A percentile compares a stretch with the other conserved stretches of the same genome.
Evolutionary conservation across 1,140 invertebrate species (phyloP).

Genomic region (Drosophila ficusphila): DNA sequence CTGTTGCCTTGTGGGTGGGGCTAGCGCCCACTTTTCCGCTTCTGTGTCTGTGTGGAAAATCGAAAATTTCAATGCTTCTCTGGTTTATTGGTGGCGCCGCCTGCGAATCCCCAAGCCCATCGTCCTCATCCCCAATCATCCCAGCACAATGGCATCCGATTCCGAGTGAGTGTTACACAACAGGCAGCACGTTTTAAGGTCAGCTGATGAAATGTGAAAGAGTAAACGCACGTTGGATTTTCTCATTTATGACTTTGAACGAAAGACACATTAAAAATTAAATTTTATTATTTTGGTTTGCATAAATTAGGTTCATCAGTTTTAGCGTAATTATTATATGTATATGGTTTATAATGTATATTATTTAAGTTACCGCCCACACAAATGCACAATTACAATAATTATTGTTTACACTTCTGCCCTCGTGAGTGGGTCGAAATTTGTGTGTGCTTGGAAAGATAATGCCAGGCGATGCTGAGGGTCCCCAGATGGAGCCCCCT

Average conservation of each 20-base stretch:
- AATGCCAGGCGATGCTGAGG: constrained; percentile 32
- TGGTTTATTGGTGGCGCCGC: constrained; percentile 56
- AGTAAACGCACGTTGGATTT: constrained; percentile 33
- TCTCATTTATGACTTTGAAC: constrained; percentile 80
- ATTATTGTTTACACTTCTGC: constrained; percentile 72
- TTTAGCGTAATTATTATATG: constrained; percentile 71
- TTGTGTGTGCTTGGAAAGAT: constrained; percentile 15
- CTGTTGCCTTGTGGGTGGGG: constrained; percentile 23
- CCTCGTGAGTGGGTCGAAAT: constrained; percentile 15
- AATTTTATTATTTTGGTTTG: constrained; percentile 78
- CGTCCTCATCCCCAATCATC: not conserved
- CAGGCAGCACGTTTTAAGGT: constrained; percentile 62
- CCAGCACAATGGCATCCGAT: constrained; percentile 62
- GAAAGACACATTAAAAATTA: constrained; percentile 84
- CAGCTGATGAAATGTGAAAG: constrained; percentile 65
- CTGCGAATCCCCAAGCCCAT: not conserved
- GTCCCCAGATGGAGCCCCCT: constrained; percentile 27
- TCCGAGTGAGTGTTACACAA: constrained; percentile 70
- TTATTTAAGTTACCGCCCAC: constrained; percentile 55
- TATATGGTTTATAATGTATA: constrained; percentile 52
- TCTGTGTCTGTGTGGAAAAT: constrained; percentile 61
- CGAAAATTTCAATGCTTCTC: constrained; percentile 64
- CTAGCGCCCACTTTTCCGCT: constrained; percentile 8
- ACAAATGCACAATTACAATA: constrained; percentile 81
- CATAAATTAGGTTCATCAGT: constrained; percentile 72